These are phyloP conservation scores for Dynastes maya DNA, from an alignment of 2,888 invertebrate genomes.

Conservation along the genomic window DNA sequence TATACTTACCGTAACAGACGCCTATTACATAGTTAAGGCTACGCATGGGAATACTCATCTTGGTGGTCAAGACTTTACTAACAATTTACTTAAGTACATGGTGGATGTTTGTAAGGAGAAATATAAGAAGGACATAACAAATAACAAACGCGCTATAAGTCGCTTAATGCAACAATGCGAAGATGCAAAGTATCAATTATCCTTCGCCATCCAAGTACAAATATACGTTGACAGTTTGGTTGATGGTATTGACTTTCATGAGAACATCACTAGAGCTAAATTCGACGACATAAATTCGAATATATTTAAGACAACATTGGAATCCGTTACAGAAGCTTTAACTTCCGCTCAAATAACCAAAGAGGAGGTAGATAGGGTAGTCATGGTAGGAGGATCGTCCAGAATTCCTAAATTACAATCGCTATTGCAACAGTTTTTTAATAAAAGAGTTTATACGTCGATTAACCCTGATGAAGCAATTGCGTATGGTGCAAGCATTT, in stretches of 20 bases:
- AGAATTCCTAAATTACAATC: conserved; percentile 60
- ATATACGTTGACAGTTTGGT: conserved; percentile 44
- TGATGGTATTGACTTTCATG: background rate
- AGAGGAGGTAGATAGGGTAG: conserved; percentile 57
- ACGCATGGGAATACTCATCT: background rate
- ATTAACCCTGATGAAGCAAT: conserved; percentile 61
- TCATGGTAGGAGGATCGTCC: conserved; percentile 61
- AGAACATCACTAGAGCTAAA: conserved; percentile 53
- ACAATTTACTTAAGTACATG: no score
- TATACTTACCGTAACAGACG: conserved; percentile 52
- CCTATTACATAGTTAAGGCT: conserved; percentile 41
- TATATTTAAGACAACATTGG: conserved; percentile 56
- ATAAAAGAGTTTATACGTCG: conserved; percentile 52
- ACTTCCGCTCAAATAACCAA: conserved; percentile 52
- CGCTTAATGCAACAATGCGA: no score
- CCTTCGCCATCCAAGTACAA: conserved; percentile 43
- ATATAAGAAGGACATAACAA: no score
- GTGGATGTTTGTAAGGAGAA: no score
- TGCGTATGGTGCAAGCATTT: conserved; percentile 60
- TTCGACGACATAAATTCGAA: conserved; percentile 56
- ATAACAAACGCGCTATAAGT: no score
- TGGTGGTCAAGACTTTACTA: no score
- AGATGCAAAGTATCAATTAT: conserved; percentile 54
- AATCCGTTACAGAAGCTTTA: conserved; percentile 56
- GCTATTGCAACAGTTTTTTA: conserved; percentile 56